These are phyloP conservation scores for Chaunax sp. DNA, from an alignment of 2,797 vertebrate species.

Conservation along the genomic window DNA sequence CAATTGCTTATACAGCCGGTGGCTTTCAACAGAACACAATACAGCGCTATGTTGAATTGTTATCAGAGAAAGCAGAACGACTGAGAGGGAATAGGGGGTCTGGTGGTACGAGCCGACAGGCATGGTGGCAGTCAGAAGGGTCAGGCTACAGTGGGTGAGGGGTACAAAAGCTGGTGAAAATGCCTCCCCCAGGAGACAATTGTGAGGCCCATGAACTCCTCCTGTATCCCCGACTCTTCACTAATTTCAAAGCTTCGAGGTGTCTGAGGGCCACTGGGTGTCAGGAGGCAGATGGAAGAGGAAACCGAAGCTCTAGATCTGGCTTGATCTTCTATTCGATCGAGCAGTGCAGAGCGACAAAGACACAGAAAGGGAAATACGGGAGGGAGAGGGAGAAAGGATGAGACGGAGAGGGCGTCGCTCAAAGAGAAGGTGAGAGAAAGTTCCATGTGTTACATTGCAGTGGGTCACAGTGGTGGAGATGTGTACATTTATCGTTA, in stretches of 20 bases:
- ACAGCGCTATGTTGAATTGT: conserved; percentile 46
- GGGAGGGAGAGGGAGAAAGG: not conserved
- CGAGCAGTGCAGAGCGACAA: conserved; percentile 41
- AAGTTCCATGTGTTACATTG: conserved; percentile 14
- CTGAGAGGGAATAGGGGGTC: conserved; percentile 40
- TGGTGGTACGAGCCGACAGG: conserved; percentile 37
- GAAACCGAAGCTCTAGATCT: conserved; percentile 53
- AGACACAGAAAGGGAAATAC: conserved; percentile 25
- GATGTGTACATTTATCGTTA: not conserved
- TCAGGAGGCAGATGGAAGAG: conserved; percentile 60
- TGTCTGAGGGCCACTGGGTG: conserved; percentile 40
- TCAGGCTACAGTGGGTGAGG: conserved; percentile 47
- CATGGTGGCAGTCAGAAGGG: conserved; percentile 62
- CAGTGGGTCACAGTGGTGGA: not conserved
- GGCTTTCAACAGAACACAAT: conserved; percentile 66
- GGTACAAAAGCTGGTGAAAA: conserved; percentile 55
- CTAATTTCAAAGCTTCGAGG: conserved; percentile 60
- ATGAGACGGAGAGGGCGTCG: conserved; percentile 4
- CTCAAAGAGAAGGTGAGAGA: conserved; percentile 18
- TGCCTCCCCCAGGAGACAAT: conserved; percentile 47
- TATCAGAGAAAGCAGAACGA: conserved; percentile 49
- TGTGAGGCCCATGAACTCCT: conserved; percentile 44
- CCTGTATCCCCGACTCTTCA: conserved; percentile 3
- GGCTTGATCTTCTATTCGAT: conserved; percentile 62
- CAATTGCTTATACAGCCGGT: conserved; percentile 53